These are phyloP conservation scores for Ctenosaura bakeri DNA, from an alignment of 2,797 vertebrate genomes.

Conservation along the genomic window DNA sequence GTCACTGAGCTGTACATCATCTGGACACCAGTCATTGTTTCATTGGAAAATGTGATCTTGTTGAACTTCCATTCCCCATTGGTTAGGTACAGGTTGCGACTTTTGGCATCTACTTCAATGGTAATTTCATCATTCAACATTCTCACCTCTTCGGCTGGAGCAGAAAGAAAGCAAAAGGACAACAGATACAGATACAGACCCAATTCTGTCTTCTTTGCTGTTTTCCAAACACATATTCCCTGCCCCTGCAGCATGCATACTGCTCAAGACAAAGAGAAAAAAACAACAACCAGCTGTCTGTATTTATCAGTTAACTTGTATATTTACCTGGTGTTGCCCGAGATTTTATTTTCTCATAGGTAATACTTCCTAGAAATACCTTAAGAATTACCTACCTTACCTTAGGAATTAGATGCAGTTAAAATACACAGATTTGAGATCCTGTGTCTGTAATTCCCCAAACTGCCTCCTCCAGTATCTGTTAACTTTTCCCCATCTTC, in stretches of 20 bases:
- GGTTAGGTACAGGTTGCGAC: neutral
- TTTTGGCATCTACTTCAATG: slow-evolving; percentile 8
- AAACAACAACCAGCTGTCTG: neutral
- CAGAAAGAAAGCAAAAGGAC: neutral
- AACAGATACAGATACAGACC: neutral
- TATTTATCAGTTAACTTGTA: neutral
- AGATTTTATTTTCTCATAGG: too few relatives aligned
- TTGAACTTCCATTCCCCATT: slow-evolving; percentile 26
- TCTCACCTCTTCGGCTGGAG: neutral
- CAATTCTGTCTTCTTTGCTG: neutral
- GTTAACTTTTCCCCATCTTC: too few relatives aligned
- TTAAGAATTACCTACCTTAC: too few relatives aligned
- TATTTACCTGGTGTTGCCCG: too few relatives aligned
- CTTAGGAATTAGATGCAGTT: too few relatives aligned
- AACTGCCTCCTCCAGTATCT: too few relatives aligned
- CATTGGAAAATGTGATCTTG: neutral
- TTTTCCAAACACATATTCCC: neutral
- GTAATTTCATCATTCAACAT: neutral
- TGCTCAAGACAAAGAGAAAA: neutral
- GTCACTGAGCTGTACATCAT: slow-evolving; percentile 12
- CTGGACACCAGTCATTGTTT: neutral
- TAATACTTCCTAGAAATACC: too few relatives aligned
- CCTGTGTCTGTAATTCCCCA: too few relatives aligned
- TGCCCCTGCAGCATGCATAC: too few relatives aligned
- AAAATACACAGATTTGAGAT: too few relatives aligned